phyloP scores from a whole-genome alignment of 2,888 invertebrate genomes.

The Sphaerophoria taeniata region DNA sequence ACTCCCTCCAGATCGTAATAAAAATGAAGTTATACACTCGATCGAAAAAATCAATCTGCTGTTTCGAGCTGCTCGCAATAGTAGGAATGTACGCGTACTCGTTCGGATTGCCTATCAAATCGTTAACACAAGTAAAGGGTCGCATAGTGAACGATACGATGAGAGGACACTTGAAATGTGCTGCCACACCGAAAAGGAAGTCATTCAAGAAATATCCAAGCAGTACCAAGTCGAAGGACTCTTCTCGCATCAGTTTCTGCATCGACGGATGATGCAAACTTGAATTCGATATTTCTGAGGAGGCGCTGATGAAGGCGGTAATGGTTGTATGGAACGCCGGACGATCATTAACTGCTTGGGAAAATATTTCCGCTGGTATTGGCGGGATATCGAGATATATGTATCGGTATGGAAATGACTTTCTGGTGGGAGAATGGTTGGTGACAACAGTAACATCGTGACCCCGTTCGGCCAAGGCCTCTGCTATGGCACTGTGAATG shows the following conservation, averaged over 20 bases:
- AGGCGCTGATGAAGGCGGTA: neutral
- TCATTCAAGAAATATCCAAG: slow-evolving; percentile 74
- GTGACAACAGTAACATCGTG: slow-evolving; percentile 80
- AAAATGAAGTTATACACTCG: slow-evolving; percentile 76
- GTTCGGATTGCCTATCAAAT: slow-evolving; percentile 77
- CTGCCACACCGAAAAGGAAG: slow-evolving; percentile 79
- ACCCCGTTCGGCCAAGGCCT: slow-evolving; percentile 77
- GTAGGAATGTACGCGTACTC: slow-evolving; percentile 77
- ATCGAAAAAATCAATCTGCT: slow-evolving; percentile 76
- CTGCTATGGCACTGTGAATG: slow-evolving; percentile 78
- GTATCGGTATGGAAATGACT: slow-evolving; percentile 44
- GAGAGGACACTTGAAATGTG: slow-evolving; percentile 79
- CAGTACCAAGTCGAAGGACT: slow-evolving; percentile 75
- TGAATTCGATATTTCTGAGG: slow-evolving; percentile 11
- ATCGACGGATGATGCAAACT: slow-evolving; percentile 50
- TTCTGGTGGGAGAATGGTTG: slow-evolving; percentile 61
- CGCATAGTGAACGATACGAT: slow-evolving; percentile 78
- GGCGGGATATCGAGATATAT: slow-evolving; percentile 30
- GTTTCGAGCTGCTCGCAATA: slow-evolving; percentile 50
- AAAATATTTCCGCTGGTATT: neutral
- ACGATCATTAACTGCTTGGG: neutral
- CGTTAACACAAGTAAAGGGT: slow-evolving; percentile 75
- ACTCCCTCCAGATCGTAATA: neutral
- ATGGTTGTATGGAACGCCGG: neutral
- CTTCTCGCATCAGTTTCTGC: slow-evolving; percentile 64